phyloP scores from a whole-genome alignment of 2,113 vertebrate genomes.

The Leptosomus discolor region DNA sequence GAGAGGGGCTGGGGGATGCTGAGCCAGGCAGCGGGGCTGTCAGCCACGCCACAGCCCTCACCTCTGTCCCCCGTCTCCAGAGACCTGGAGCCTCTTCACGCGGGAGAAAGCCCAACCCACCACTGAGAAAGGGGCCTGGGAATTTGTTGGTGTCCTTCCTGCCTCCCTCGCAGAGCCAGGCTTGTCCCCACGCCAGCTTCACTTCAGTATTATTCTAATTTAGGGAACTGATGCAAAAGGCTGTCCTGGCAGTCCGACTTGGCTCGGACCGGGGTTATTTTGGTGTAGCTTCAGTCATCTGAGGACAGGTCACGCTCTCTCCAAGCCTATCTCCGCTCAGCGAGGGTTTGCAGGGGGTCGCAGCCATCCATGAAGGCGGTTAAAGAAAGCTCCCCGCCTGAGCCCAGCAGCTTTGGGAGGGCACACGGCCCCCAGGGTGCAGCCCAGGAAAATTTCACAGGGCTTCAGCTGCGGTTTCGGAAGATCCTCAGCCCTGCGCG shows the following conservation, averaged over 20 bases:
- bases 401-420: background rate
- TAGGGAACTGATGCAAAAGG: slow-evolving; percentile 56
- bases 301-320: slow-evolving; percentile 9
- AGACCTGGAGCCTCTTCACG: background rate
- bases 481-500: accelerated
- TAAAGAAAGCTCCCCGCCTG: background rate
- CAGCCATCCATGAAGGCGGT: accelerated
- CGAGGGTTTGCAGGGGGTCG: background rate
- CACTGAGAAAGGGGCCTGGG: background rate
- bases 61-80: background rate
- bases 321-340: background rate
- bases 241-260: slow-evolving; percentile 28
- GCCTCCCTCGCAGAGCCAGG: background rate
- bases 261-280: background rate
- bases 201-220: slow-evolving; percentile 55
- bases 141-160: slow-evolving; percentile 15
- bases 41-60: background rate
- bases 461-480: background rate
- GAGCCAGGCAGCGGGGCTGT: background rate
- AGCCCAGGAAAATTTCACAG: background rate
- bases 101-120: accelerated
- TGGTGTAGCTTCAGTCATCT: slow-evolving; percentile 36
- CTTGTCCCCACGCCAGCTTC: slow-evolving; percentile 9
- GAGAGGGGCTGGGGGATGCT: background rate
- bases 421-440: background rate